Percentiles rank a stretch among this genome's conserved stretches.
These are phyloP conservation scores for Haemorhous mexicanus DNA, from an alignment of 2,113 vertebrate genomes.

Conservation along the genomic window DNA sequence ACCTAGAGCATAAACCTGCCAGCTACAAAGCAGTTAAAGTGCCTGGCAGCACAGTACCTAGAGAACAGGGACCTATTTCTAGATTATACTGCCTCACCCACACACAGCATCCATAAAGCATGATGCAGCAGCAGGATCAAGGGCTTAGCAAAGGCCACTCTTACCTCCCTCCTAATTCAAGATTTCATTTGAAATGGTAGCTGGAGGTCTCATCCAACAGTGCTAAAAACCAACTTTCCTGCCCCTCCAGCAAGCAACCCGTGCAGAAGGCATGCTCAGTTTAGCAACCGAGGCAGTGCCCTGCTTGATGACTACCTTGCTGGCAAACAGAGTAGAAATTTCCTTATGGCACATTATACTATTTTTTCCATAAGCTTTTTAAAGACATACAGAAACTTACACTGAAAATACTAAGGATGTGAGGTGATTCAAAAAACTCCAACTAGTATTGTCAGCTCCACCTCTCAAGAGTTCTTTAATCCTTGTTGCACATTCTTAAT, in stretches of 20 bases:
- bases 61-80: background rate
- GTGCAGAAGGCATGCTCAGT: fast-evolving
- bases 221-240: background rate
- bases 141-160: background rate
- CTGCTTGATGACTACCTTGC: background rate
- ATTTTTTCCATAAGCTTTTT: background rate
- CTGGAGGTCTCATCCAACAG: background rate
- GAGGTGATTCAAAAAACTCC: background rate
- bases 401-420: background rate
- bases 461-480: background rate
- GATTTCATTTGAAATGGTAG: background rate
- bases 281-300: background rate
- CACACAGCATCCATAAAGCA: background rate
- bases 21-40: background rate
- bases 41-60: background rate
- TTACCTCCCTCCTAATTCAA: background rate
- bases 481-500: background rate
- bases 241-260: background rate
- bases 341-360: background rate
- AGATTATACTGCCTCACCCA: background rate
- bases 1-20: background rate
- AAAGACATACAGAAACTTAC: background rate
- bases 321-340: background rate
- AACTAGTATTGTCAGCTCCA: background rate
- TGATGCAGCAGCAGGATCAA: background rate